Evolutionary conservation across 2,113 vertebrate genomes (phyloP), one percentile per base, ranked within the genome.

Genomic region (Hemichromis elongatus): DNA sequence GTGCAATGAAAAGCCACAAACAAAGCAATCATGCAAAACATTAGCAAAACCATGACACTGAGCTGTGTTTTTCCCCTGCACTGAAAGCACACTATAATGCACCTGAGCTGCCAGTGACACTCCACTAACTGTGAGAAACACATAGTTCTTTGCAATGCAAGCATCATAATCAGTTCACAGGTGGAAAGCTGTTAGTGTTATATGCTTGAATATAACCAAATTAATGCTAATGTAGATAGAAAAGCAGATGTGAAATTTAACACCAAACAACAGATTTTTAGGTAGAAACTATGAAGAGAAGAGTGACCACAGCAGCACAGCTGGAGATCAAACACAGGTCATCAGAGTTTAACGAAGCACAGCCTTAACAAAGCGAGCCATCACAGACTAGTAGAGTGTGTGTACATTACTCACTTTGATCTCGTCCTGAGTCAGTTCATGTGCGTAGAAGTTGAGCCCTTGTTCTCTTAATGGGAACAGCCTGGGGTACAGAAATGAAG

Each of bases 371-470:
- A 73, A 73, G 66, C 2, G 2, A 21, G 16, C 13, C 37, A 26
- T 47, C 40, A 26, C 14, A 47, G 24, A 11, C 4, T 26, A 28
- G 30, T 0, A 42, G 12, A 28, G n/a, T 30, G 40, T 21, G 57
- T 66, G 5, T 13, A 53, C n/a, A 18, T 14, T 7, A 54, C 86
- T 80, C 97, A 99, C 99, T 97, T 99, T 98, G 90, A 99, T 99
- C 97, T 99, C 99, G 77, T 98, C 98, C 88, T 98, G 97, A 95
- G 98, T 99, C 95, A 99, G 96, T 96, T 99, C 99, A 92, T 99
- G 97, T 95, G 99, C 98, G 94, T 99, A 99, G 93, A 98, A 99
- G 96, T 99, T 99, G 89, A 99, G 96, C 92, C 99, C 99, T 97
- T 99, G 99, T 91, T 99, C 99, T 96, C 98, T 96, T 92, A 99